Evolutionary conservation across 2,888 invertebrate genomes (phyloP).

Genomic region (Tinea pellionella): DNA sequence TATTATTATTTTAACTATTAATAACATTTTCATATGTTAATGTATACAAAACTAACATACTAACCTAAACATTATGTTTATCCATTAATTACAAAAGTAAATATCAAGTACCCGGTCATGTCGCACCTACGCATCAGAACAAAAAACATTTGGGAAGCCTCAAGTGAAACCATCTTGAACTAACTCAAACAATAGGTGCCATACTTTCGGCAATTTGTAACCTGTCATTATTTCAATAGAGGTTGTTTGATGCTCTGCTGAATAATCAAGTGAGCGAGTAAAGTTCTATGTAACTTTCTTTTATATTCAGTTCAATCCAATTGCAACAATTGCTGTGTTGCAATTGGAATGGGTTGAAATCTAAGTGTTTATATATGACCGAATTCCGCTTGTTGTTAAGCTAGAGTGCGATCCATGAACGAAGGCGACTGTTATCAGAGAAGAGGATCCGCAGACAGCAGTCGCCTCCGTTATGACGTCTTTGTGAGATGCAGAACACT

Average conservation of each 20-base stretch:
- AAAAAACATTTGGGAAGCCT: background rate
- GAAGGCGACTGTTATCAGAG: too few relatives aligned
- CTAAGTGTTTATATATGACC: too few relatives aligned
- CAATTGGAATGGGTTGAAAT: too few relatives aligned
- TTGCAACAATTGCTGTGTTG: background rate
- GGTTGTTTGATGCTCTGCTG: constrained; percentile 49
- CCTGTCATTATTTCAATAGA: constrained; percentile 48
- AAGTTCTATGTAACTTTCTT: constrained; percentile 15
- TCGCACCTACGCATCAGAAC: background rate
- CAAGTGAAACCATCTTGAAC: background rate
- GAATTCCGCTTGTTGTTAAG: too few relatives aligned
- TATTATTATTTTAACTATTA: too few relatives aligned
- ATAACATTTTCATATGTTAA: too few relatives aligned
- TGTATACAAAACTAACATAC: background rate
- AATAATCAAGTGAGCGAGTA: constrained; percentile 27
- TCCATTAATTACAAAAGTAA: background rate
- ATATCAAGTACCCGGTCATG: background rate
- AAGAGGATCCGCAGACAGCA: too few relatives aligned
- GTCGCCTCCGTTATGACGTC: too few relatives aligned
- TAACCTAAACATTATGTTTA: background rate
- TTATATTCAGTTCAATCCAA: constrained; percentile 5
- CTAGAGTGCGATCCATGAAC: too few relatives aligned
- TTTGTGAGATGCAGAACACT: too few relatives aligned
- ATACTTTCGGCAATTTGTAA: constrained; percentile 56
- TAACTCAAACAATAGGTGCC: constrained; percentile 14